phyloP scores from a whole-genome alignment of 2,888 invertebrate genomes.

The Scaptomyza caliginosa region DNA sequence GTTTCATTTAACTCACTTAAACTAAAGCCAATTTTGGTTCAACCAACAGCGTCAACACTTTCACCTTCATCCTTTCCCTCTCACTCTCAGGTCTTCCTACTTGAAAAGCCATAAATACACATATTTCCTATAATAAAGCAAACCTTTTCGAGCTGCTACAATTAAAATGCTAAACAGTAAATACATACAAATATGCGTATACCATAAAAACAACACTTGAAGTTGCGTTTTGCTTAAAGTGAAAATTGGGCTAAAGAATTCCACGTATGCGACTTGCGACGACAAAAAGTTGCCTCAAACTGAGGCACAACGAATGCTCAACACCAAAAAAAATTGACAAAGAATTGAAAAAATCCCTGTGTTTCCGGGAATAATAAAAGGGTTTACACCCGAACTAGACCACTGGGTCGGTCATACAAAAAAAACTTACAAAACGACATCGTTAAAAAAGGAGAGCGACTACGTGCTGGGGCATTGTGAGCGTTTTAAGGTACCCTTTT shows the following conservation, averaged over 20 bases:
- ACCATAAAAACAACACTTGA: slow-evolving; percentile 36
- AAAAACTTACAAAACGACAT: slow-evolving; percentile 62
- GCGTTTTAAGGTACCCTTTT: slow-evolving; percentile 26
- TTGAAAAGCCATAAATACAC: slow-evolving; percentile 46
- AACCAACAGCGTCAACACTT: slow-evolving; percentile 56
- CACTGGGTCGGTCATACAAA: slow-evolving; percentile 60
- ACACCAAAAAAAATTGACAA: slow-evolving; percentile 23
- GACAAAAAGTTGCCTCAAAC: slow-evolving; percentile 72
- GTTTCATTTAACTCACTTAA: slow-evolving; percentile 23
- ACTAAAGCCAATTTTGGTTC: slow-evolving; percentile 11
- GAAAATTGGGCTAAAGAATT: slow-evolving; percentile 48
- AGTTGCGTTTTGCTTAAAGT: slow-evolving; percentile 37
- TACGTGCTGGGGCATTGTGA: slow-evolving; percentile 45
- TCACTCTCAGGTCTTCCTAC: not conserved
- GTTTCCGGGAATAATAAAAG: slow-evolving; percentile 25
- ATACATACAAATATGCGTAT: not conserved
- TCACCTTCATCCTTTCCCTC: slow-evolving; percentile 29
- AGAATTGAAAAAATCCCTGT: slow-evolving; percentile 17
- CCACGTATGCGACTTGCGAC: slow-evolving; percentile 26
- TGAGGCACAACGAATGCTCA: slow-evolving; percentile 46
- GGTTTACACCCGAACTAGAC: slow-evolving; percentile 72
- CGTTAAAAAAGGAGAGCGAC: slow-evolving; percentile 76
- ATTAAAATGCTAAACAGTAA: slow-evolving; percentile 80
- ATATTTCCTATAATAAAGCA: slow-evolving; percentile 2
- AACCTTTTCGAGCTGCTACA: slow-evolving; percentile 55